Evolutionary conservation across 2,113 vertebrate genomes (phyloP), one percentile per base, ranked within the genome.

Genomic region (Marcusenius ussheri): DNA sequence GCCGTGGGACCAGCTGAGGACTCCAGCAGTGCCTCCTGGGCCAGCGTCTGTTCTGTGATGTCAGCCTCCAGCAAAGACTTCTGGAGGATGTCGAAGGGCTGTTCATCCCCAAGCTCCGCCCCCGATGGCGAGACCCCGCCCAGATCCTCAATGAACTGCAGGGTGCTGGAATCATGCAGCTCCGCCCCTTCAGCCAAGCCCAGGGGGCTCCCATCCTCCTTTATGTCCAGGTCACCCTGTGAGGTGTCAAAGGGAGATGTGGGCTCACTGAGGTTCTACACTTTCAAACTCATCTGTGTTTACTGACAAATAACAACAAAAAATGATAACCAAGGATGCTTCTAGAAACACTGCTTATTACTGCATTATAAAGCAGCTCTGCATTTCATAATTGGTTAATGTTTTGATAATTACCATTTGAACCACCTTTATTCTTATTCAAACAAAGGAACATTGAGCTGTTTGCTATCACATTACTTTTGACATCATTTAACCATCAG

Each of bases 1-100:
- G 93, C 83, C 50, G 92, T 92, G 0, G 95, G 19, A 58, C 94
- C 92, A 90, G 98, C 95, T 89, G 97, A 98, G 93, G 97, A 97
- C 92, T 99, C 98, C 94, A 99, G 92, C 92, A 99, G 96, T 21
- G 98, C 98, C 95, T 99, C 98, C 95, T 99, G 97, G 27, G 97
- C 98, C 96, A 99, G 90, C 0, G 98, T 99, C 96, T 99, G 98
- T 94, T 99, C 98, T 5, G 98, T 99, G 94, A 99, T 99, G 94
- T 99, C 98, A 62, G 98, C 98, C 95, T 99, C 98, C 95, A 99
- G 95, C 91, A 99, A 96, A 91, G 98, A 99, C 93, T 99, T 99
- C 95, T 99, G 98, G 53, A 99, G 97, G 95, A 99, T 99, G 96
- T 99, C 98, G 89, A 99, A 99, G 92, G 98, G 98, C 93, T 99